These are phyloP conservation scores for Drosophila mayri DNA, from an alignment of 1,140 invertebrate species.

Conservation along the genomic window DNA sequence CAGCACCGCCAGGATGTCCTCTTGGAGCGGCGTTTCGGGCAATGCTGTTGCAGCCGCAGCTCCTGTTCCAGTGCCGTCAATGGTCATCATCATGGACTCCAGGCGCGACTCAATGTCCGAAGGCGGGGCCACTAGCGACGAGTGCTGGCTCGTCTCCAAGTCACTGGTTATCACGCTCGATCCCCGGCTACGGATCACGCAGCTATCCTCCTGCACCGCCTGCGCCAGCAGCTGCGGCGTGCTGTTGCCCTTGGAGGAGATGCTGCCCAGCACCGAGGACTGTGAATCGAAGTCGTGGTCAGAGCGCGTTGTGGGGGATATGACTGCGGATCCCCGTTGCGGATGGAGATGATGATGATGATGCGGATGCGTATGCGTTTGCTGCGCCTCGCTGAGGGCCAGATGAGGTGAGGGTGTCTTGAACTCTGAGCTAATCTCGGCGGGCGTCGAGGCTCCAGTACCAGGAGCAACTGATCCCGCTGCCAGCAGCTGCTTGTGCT, in stretches of 20 bases:
- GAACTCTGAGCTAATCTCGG: conserved; percentile 77
- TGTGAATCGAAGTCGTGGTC: conserved; percentile 84
- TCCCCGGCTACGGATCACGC: conserved; percentile 80
- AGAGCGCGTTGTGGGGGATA: conserved; percentile 70
- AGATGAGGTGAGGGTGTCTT: conserved; percentile 85
- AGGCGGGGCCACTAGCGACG: conserved; percentile 82
- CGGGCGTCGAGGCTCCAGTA: conserved; percentile 46
- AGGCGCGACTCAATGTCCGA: conserved; percentile 82
- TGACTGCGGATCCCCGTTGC: conserved; percentile 56
- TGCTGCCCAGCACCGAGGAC: conserved; percentile 83
- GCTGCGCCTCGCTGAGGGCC: conserved; percentile 80
- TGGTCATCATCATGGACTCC: conserved; percentile 84
- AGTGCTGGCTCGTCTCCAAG: conserved; percentile 83
- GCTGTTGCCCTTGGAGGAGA: conserved; percentile 83
- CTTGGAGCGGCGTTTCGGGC: conserved; percentile 68
- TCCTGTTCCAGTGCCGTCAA: conserved; percentile 54
- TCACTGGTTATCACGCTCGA: conserved; percentile 84
- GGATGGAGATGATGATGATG: conserved; percentile 41
- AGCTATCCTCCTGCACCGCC: conserved; percentile 77
- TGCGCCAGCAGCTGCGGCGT: conserved; percentile 73
- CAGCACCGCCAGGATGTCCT: conserved; percentile 80
- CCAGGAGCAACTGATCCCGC: conserved; percentile 21
- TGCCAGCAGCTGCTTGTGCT: conserved; percentile 82
- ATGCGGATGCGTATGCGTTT: conserved; percentile 28
- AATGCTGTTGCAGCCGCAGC: neutral